Base-by-base conservation (phyloP, 2,113 vertebrate species). In the Actinemys pallida region DNA sequence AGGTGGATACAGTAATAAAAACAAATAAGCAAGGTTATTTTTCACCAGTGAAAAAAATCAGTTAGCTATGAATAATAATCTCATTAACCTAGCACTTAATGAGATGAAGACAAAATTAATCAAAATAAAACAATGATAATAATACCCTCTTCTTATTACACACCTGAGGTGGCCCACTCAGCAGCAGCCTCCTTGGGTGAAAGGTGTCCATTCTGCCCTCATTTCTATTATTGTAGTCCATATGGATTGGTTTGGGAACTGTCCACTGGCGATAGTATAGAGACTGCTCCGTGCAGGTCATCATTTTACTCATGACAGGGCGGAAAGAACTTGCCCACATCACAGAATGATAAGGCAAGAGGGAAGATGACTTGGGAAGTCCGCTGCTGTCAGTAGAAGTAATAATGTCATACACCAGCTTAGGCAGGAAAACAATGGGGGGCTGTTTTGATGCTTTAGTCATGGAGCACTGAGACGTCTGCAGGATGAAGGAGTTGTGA, bases 241-340 rank as follows among this genome's bases (percentile, higher is more conserved):
- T 99, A 97, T 99, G 99, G 96, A 98, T 97, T 47, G 99, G 98
- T 89, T 98, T 98, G 54, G 99, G 99, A 20, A 99, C 98, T 0
- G 99, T 99, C 99, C 99, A 99, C 76, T 99, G 99, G 49, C 99
- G 99, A 95, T 99, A 99, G 95, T 99, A 99, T 3, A 99, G 98
- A 2, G 99, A 99, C 98, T 99, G 99, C 94, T 99, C 99, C 0
- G 99, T 99, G 96, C 99, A 99, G 1, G 99, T 99, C 99, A 99
- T 99, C 97, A 99, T 99, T 96, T 99, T 99, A 96, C 99, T 99
- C 97, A 99, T 98, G 29, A 99, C 97, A 6, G 99, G 99, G 27
- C 99, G 99, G 96, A 99, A 99, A 96, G 99, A 99, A 97, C 99
- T 99, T 87, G 98, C 98, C 99, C 99, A 99, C 87, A 98, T 98